Percentiles rank a stretch among this genome's conserved stretches.
phyloP scores from a whole-genome alignment of 2,113 vertebrate genomes.

The Amblyornis subalaris region DNA sequence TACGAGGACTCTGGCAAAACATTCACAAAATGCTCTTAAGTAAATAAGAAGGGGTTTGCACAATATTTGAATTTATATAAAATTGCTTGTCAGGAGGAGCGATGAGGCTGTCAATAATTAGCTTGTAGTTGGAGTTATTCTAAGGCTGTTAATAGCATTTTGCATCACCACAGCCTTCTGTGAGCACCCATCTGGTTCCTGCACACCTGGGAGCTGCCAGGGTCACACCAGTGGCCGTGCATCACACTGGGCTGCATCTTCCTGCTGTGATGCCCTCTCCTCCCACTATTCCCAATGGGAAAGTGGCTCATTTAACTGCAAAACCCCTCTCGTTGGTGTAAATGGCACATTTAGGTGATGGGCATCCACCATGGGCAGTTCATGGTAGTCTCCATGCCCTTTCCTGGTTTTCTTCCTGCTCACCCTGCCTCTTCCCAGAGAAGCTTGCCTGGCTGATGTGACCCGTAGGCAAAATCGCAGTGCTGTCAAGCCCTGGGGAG shows the following conservation, averaged over 20 bases:
- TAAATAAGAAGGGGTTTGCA: not conserved
- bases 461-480: not conserved
- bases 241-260: not conserved
- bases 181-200: not conserved
- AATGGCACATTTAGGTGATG: not conserved
- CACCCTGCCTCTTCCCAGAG: not conserved
- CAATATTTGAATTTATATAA: not conserved
- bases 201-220: not conserved
- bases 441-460: not conserved
- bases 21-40: not conserved
- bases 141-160: not conserved
- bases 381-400: not conserved
- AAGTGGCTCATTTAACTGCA: not conserved
- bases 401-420: not conserved
- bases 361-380: accelerated
- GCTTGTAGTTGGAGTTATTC: not conserved
- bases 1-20: not conserved
- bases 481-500: not conserved
- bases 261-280: not conserved
- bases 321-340: not conserved
- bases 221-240: accelerated
- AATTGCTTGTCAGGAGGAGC: not conserved
- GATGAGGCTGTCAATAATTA: not conserved
- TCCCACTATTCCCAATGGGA: not conserved
- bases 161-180: accelerated